Percentiles rank a stretch among this genome's conserved stretches.
phyloP scores from a whole-genome alignment of 1,140 invertebrate species.

The Microvelia longipes region DNA sequence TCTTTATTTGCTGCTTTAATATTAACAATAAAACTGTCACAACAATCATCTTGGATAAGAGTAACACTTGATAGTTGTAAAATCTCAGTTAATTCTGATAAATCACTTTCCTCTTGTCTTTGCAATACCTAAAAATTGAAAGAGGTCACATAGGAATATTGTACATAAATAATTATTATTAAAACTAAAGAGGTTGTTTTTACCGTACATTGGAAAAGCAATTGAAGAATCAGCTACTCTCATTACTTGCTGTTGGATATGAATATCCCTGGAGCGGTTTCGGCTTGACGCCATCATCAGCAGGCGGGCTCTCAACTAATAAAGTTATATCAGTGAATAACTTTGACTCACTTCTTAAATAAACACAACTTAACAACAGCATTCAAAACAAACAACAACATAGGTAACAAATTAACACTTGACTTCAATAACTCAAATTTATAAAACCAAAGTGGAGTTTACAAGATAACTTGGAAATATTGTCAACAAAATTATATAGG shows the following conservation, averaged over 20 bases:
- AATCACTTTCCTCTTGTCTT: slow-evolving; percentile 4
- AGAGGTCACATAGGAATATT: too few relatives aligned
- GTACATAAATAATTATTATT: slow-evolving; percentile 5
- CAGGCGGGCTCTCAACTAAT: too few relatives aligned
- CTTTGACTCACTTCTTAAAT: too few relatives aligned
- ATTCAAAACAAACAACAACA: too few relatives aligned
- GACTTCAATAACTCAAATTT: too few relatives aligned
- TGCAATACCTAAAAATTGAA: slow-evolving; percentile 11
- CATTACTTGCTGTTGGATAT: not conserved
- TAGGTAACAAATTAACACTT: too few relatives aligned
- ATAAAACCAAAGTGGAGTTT: too few relatives aligned
- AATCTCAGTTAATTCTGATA: slow-evolving; percentile 17
- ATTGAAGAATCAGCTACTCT: not conserved
- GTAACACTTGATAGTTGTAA: slow-evolving; percentile 14
- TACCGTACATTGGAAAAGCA: not conserved
- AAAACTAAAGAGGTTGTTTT: not conserved
- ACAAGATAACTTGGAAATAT: too few relatives aligned
- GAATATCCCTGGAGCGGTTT: not conserved
- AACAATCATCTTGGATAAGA: not conserved
- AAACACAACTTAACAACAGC: not conserved
- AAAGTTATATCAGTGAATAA: too few relatives aligned
- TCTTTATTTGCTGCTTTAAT: not conserved
- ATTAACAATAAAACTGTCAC: not conserved
- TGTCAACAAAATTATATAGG: too few relatives aligned
- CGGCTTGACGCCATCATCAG: not conserved